Conservation (phyloP, 2,888 invertebrate genomes). For the Caradrina kadenii region DNA sequence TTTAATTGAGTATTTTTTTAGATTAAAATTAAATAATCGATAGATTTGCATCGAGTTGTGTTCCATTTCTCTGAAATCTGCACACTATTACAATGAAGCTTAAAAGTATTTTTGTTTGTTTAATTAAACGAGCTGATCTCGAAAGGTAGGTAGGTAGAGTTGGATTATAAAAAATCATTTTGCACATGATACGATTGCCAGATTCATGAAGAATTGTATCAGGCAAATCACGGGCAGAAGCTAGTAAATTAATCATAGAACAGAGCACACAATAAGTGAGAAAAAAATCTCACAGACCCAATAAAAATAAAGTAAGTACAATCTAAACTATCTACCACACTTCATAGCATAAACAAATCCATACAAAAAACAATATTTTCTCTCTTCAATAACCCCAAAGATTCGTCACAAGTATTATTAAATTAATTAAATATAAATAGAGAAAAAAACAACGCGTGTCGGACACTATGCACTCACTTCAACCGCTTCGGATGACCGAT, state of each 20-base stretch:
- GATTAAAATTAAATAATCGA: no score
- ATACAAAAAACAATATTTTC: conserved; percentile 62
- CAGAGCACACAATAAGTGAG: no score
- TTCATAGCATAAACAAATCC: conserved; percentile 48
- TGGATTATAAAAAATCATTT: no score
- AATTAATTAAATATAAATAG: conserved; percentile 86
- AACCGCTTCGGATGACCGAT: conserved; percentile 78
- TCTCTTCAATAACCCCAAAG: conserved; percentile 51
- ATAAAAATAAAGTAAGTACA: not conserved
- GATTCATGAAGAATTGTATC: no score
- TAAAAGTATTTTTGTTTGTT: no score
- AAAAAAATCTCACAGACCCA: not conserved
- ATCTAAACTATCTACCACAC: conserved; percentile 12
- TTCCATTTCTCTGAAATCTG: no score
- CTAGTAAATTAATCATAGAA: not conserved
- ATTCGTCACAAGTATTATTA: conserved; percentile 78
- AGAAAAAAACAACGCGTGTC: conserved; percentile 80
- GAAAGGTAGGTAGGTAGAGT: no score
- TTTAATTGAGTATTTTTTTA: not conserved
- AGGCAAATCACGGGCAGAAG: no score
- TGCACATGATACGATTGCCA: no score
- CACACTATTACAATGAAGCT: no score
- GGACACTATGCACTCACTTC: conserved; percentile 79
- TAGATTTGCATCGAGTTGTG: no score
- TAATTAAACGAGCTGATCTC: no score